A percentile compares a stretch with the other conserved stretches of the same genome.
Conservation (phyloP, 2,797 vertebrate genomes). For the Schizopygopsis pylzovi region DNA sequence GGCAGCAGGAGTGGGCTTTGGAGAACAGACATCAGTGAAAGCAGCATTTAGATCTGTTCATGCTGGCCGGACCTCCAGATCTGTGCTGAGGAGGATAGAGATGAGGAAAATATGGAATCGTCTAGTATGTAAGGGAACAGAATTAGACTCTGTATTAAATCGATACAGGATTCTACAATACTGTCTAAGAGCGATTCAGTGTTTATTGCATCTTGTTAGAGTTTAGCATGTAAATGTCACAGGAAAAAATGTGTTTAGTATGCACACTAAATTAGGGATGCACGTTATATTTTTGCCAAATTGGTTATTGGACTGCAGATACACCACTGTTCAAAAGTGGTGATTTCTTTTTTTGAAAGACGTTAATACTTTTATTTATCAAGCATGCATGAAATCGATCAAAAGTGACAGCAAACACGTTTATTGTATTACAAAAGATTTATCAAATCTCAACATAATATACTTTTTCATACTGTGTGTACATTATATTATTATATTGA, state of each 20-base stretch:
- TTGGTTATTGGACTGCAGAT: background rate
- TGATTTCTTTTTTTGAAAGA: background rate
- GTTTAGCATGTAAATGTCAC: background rate
- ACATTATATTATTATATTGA: too few species aligned
- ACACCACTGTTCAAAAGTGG: too few species aligned
- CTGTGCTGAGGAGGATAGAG: background rate
- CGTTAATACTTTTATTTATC: background rate
- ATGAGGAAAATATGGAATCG: background rate
- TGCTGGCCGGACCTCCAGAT: background rate
- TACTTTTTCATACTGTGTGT: background rate
- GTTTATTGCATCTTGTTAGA: background rate
- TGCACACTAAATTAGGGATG: background rate
- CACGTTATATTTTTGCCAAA: background rate
- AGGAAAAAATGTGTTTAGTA: too few species aligned
- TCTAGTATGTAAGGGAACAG: background rate
- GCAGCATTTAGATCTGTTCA: slow-evolving; percentile 49
- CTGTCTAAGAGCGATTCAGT: background rate
- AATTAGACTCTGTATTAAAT: background rate
- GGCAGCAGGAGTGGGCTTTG: slow-evolving; percentile 56
- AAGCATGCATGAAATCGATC: background rate
- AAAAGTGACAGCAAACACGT: background rate
- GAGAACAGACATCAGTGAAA: slow-evolving; percentile 53
- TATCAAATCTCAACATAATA: background rate
- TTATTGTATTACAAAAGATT: background rate
- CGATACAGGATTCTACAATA: background rate